Evolutionary conservation across 2,113 vertebrate genomes (phyloP), one percentile per base, ranked within the genome.

Genomic region (Lethenteron camtschaticum): DNA sequence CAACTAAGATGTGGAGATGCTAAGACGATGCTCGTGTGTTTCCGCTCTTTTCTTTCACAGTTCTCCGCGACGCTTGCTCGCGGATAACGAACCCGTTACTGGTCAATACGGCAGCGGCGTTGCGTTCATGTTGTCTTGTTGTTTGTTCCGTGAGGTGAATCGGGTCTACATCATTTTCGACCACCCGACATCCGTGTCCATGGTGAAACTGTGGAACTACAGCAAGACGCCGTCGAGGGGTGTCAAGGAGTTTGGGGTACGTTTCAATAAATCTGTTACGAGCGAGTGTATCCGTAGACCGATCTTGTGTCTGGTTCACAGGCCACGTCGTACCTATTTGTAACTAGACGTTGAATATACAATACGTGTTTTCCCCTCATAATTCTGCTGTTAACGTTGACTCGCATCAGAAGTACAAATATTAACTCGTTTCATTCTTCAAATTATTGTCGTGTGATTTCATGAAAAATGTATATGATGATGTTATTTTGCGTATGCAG

Each of bases 121-220:
- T 7, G 41, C 1, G 4, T 41, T 41, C 41, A 41, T 41, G 41
- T 41, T 7, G 41, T 41, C 11, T 66, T 66, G 63, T 66, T n/a
- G 63, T 16, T 9, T 24, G 63, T 2, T 70, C 73, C 76, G 73
- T 75, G 68, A 95, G 90, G 89, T 96, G 75, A 96, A 99, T 75
- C 87, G 87, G 9, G 86, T 99, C 1, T 99, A 96, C 74, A 83
- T 96, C 71, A 87, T 99, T 76, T 99, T 96, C 71, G 94, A 99
- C 78, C 81, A 84, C 75, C 92, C 94, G 5, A 82, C 87, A 58
- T 89, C 85, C 0, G 85, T 99, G 73, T 96, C 92, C 66, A 91
- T 95, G 90, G 91, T 99, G 77, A 99, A 95, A 77, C 75, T 96
- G 71, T 95, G 90, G 94, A 99, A 99, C 77, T 99, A 99, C 60